These are phyloP conservation scores for Ameiurus melas DNA, from an alignment of 2,113 vertebrate genomes.

Conservation along the genomic window DNA sequence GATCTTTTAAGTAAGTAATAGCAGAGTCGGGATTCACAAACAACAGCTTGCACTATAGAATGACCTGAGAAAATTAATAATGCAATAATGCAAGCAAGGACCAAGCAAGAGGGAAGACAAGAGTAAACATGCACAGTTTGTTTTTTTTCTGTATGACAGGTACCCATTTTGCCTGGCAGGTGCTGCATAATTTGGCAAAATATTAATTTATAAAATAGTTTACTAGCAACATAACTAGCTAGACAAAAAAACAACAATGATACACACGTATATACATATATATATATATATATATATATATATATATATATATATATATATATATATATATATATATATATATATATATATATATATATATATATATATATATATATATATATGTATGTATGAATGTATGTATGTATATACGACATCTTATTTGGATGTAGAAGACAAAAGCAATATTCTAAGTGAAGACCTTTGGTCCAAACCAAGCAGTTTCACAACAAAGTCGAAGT, in stretches of 20 bases:
- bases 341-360: no score
- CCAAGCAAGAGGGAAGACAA: neutral
- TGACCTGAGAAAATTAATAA: neutral
- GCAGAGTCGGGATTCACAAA: neutral
- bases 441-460: neutral
- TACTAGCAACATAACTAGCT: neutral
- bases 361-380: neutral
- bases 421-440: neutral
- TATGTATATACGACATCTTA: no score
- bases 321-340: neutral
- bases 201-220: neutral
- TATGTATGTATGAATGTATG: no score
- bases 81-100: neutral
- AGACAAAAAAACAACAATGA: neutral
- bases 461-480: neutral
- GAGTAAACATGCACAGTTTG: neutral
- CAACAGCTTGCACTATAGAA: neutral
- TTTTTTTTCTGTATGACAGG: neutral
- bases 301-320: no score
- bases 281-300: no score
- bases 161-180: neutral
- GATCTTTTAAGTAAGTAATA: neutral
- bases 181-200: neutral
- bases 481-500: neutral
- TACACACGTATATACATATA: no score